These are phyloP conservation scores for Nephrotoma guestfalica DNA, from an alignment of 2,888 invertebrate genomes.

Conservation along the genomic window DNA sequence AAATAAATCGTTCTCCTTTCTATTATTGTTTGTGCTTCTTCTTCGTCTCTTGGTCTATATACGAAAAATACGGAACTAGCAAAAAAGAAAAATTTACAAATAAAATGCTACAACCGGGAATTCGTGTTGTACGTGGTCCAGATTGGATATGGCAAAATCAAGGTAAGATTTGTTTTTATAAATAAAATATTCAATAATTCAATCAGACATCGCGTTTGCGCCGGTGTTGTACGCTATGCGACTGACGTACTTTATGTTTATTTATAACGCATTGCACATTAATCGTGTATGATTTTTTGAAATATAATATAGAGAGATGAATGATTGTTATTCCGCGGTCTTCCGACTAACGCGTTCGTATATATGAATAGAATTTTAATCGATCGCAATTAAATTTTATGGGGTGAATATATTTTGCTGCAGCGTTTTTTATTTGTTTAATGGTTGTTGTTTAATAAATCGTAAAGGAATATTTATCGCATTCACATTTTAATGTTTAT, in stretches of 20 bases:
- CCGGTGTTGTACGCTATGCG: background rate
- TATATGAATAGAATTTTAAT: background rate
- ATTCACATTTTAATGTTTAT: background rate
- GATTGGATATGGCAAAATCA: slow-evolving; percentile 76
- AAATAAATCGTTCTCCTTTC: background rate
- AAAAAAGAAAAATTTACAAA: background rate
- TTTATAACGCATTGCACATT: background rate
- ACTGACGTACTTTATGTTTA: background rate
- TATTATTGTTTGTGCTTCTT: background rate
- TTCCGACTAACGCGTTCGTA: background rate
- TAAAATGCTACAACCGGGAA: slow-evolving; percentile 48
- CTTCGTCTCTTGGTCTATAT: background rate
- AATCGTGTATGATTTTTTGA: background rate
- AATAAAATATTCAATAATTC: background rate
- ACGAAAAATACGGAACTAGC: background rate
- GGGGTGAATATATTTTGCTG: background rate
- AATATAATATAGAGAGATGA: background rate
- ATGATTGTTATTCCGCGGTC: background rate
- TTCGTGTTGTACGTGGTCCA: slow-evolving; percentile 63
- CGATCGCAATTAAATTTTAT: background rate
- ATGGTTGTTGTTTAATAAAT: background rate
- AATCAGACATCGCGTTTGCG: background rate
- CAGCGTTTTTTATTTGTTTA: background rate
- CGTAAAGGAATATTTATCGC: background rate
- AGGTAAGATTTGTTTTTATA: slow-evolving; percentile 28